Conservation (phyloP, 2,888 invertebrate genomes). For the Sisyra terminalis region DNA sequence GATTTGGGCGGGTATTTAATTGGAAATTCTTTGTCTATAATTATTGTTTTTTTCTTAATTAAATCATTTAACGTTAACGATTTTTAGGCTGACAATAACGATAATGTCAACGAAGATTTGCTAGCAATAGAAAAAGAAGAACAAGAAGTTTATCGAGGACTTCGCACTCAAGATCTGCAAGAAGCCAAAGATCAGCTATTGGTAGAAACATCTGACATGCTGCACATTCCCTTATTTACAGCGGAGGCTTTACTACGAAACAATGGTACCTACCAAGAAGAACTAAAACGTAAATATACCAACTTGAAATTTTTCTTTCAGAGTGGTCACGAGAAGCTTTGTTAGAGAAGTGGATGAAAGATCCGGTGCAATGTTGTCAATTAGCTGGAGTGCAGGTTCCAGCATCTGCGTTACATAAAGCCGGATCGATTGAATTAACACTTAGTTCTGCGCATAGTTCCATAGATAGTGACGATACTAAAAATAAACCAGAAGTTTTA, state of each 20-base stretch:
- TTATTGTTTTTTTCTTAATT: no score
- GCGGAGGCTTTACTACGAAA: constrained; percentile 49
- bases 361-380: constrained; percentile 45
- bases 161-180: constrained; percentile 48
- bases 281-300: background rate
- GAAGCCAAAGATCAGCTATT: constrained; percentile 52
- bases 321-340: constrained; percentile 51
- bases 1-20: no score
- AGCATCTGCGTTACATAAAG: constrained; percentile 28
- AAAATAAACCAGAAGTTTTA: constrained; percentile 4
- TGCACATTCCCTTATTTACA: constrained; percentile 49
- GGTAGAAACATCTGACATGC: constrained; percentile 54
- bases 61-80: constrained; percentile 5
- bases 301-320: constrained; percentile 18
- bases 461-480: background rate
- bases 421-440: constrained; percentile 23
- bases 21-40: no score
- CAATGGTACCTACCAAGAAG: constrained; percentile 32
- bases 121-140: constrained; percentile 21
- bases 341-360: constrained; percentile 49
- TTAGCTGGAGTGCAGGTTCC: constrained; percentile 47
- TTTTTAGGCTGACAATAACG: constrained; percentile 27
- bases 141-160: constrained; percentile 37
- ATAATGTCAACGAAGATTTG: constrained; percentile 33
- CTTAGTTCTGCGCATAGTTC: constrained; percentile 14